Conservation (phyloP, 1,140 invertebrate genomes). For the Zaprionus nigranus region DNA sequence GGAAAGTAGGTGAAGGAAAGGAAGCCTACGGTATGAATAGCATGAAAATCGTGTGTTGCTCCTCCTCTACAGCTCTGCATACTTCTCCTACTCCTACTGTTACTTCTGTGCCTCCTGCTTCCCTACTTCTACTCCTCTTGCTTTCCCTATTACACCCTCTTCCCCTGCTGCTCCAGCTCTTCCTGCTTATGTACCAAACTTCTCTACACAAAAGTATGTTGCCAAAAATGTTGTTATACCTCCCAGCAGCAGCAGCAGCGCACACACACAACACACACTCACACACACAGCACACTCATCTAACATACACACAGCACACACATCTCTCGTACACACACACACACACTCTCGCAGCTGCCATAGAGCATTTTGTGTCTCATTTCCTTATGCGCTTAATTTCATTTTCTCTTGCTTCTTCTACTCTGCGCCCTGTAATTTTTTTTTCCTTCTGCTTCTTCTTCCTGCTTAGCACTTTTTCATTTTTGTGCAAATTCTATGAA, state of each 20-base stretch:
- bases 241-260: not conserved
- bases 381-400: conserved; percentile 82
- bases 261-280: not conserved
- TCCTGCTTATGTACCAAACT: conserved; percentile 43
- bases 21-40: conserved; percentile 44
- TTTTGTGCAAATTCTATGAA: conserved; percentile 85
- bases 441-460: conserved; percentile 44
- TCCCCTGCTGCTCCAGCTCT: not conserved
- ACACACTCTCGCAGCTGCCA: conserved; percentile 21
- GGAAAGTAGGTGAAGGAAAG: too few relatives aligned
- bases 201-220: conserved; percentile 66
- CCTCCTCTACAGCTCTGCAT: not conserved
- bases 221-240: conserved; percentile 64
- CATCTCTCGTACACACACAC: conserved; percentile 4
- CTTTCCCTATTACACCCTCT: not conserved
- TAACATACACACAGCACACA: not conserved
- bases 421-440: conserved; percentile 32
- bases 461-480: conserved; percentile 75
- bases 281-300: conserved; percentile 16
- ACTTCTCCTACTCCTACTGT: not conserved
- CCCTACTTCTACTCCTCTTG: not conserved
- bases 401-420: conserved; percentile 59
- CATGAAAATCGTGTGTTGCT: conserved; percentile 58
- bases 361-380: conserved; percentile 75
- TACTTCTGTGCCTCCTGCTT: not conserved